Base-by-base conservation (phyloP, 2,888 invertebrate genomes). In the Papilio demoleus region DNA sequence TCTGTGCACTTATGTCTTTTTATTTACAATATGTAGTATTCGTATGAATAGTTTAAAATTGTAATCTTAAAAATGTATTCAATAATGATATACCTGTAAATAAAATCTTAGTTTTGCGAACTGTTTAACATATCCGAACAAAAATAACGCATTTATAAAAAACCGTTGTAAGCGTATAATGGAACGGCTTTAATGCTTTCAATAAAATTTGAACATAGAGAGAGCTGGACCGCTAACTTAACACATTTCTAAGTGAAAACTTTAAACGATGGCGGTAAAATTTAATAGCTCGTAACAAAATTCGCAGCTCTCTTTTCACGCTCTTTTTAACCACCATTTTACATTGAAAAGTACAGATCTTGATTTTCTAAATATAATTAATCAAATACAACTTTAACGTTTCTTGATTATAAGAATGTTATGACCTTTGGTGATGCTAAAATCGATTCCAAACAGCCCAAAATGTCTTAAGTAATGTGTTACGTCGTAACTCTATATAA, bases 201-300 rank as follows among this genome's bases (percentile, higher is more conserved):
- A 47, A 67, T 67, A 67, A 67, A 67, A 56, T 62, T 67, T 61
- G 61, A 61, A 67, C 53, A 53, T 27, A 31, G 61, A 61, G 61
- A 67, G 62, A 67, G 56, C 24, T 31, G 67, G 27, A 19, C 61
- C 24, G 42, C 24, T 45, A 36, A 59, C 42, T 56, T 56, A 24
- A 62, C 62, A 77, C 77, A 80, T 80, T 77, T 76, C 74, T 83
- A 83, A 83, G 82, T 79, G 81, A 79, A 79, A 83, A 83, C 81
- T 79, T 78, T 75, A 74, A 69, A 38, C 60, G 36, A 58, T 65
- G 38, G 24, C 36, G 45, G 56, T 67, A 67, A 69, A 65, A 60
- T 67, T 65, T 58, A 68, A 68, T 40, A 40, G 58, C 40, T 65
- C 27, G 58, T 68, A 56, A 59, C 68, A 63, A 72, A 72, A 70